phyloP scores from a whole-genome alignment of 2,888 invertebrate genomes.

The Miltochrista miniata region DNA sequence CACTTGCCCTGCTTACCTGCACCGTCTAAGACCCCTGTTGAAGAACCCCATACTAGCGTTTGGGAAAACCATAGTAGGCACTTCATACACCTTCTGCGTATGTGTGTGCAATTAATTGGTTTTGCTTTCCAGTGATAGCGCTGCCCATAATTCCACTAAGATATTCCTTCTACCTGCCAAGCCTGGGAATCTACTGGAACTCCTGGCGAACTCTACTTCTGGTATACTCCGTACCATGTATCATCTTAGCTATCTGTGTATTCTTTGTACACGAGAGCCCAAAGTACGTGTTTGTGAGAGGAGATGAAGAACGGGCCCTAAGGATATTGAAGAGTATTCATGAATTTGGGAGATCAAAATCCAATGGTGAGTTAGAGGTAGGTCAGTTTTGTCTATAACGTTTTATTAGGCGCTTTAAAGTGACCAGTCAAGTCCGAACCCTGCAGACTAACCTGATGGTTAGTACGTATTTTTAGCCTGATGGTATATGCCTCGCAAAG shows the following conservation, averaged over 20 bases:
- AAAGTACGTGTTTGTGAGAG: conserved; percentile 86
- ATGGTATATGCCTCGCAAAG: too few relatives aligned
- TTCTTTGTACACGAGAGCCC: conserved; percentile 89
- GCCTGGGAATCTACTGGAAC: conserved; percentile 82
- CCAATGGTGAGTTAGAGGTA: conserved; percentile 50
- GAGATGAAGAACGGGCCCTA: conserved; percentile 81
- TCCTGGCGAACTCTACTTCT: conserved; percentile 89
- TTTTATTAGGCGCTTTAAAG: too few relatives aligned
- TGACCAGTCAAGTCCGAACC: too few relatives aligned
- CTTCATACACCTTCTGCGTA: too few relatives aligned
- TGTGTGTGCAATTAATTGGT: too few relatives aligned
- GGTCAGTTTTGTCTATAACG: too few relatives aligned
- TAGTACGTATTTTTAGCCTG: too few relatives aligned
- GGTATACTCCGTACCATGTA: conserved; percentile 84
- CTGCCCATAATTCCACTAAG: conserved; percentile 85
- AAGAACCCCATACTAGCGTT: too few relatives aligned
- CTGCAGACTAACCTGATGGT: too few relatives aligned
- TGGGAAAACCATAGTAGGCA: too few relatives aligned
- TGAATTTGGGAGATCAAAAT: conserved; percentile 48
- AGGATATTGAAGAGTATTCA: conserved; percentile 56
- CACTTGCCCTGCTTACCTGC: too few relatives aligned
- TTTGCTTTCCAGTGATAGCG: conserved; percentile 78
- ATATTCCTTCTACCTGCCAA: conserved; percentile 57
- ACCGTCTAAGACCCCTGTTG: too few relatives aligned
- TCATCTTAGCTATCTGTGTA: conserved; percentile 82